Base-by-base conservation (phyloP, 2,113 vertebrate species). In the Alosa alosa region DNA sequence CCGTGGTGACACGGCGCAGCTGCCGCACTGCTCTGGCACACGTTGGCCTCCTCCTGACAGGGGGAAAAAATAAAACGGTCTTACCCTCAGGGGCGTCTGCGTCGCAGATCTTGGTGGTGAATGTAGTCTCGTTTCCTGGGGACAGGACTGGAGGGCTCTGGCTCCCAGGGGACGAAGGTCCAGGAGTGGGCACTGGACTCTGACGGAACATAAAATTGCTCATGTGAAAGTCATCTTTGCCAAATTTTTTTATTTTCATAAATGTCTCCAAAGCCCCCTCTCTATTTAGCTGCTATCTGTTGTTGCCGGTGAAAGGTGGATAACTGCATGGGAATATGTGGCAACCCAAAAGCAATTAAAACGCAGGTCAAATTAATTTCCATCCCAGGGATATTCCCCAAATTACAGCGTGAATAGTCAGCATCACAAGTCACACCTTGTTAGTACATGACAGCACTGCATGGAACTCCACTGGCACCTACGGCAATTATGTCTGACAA, bases 21-120 rank as follows among this genome's bases (percentile, higher is more conserved):
- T 1, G 4, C 41, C 7, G n/a, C 39, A 64, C 17, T 22, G 55
- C 18, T 25, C 81, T 20, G 41, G 17, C 39, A 46, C 44, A n/a
- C 64, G 10, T 15, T 83, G 0, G 22, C 4, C 17, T 39, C 13
- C 68, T 36, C 22, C 2, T 60, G 18, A 22, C 20, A 18, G 17
- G 22, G 6, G 57, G 82, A 20, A 68, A 9, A 81, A 82, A 2
- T 81, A 90, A 86, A 82, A 83, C 82, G 86, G 81, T 92, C 95
- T 95, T 95, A 99, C 98, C 97, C 96, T 96, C 95, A 85, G 98
- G 97, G 49, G 98, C 98, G 84, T 97, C 94, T n/a, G 97, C 97
- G 90, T 98, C 97, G 93, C 98, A 99, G 87, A 93, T 96, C 92
- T 94, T 97, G 44, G 95, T 93, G 78, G 94, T 92, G 90, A 86